Evolutionary conservation across 2,888 invertebrate genomes (phyloP).

Genomic region (Mimas tiliae): DNA sequence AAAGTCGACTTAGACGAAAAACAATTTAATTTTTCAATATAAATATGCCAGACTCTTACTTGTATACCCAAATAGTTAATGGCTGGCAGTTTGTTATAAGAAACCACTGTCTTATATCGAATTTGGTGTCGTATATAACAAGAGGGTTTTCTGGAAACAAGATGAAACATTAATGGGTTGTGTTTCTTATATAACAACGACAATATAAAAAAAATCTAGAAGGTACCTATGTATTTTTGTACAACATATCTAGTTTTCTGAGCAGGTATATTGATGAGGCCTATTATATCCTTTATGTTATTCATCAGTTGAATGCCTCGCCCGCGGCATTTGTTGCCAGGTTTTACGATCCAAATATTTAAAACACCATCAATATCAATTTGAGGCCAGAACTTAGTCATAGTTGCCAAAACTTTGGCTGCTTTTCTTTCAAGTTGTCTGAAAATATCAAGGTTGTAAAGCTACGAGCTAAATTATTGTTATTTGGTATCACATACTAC

Average conservation of each 20-base stretch:
- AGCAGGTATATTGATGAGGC: conserved; percentile 87
- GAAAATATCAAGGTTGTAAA: conserved; percentile 36
- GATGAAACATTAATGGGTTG: background rate
- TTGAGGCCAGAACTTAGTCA: conserved; percentile 92
- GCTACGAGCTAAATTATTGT: no score
- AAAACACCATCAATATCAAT: conserved; percentile 92
- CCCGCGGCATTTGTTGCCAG: conserved; percentile 96
- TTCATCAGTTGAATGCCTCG: conserved; percentile 95
- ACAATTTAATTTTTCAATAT: conserved; percentile 4
- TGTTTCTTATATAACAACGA: no score
- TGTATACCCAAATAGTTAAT: conserved; percentile 96
- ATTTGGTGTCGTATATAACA: conserved; percentile 95
- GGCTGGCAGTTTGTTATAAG: conserved; percentile 96
- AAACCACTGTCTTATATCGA: conserved; percentile 98
- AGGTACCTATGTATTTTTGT: conserved; percentile 97
- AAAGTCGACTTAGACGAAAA: background rate
- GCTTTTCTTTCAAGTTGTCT: conserved; percentile 82
- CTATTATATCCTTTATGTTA: conserved; percentile 92
- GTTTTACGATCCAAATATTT: conserved; percentile 98
- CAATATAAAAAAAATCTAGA: background rate
- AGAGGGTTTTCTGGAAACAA: conserved; percentile 91
- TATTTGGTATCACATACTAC: no score
- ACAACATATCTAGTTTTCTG: conserved; percentile 93
- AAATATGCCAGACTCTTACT: conserved; percentile 76
- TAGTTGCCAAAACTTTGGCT: conserved; percentile 86